Conservation (phyloP, 2,888 invertebrate species). For the Heliconius ismenius region DNA sequence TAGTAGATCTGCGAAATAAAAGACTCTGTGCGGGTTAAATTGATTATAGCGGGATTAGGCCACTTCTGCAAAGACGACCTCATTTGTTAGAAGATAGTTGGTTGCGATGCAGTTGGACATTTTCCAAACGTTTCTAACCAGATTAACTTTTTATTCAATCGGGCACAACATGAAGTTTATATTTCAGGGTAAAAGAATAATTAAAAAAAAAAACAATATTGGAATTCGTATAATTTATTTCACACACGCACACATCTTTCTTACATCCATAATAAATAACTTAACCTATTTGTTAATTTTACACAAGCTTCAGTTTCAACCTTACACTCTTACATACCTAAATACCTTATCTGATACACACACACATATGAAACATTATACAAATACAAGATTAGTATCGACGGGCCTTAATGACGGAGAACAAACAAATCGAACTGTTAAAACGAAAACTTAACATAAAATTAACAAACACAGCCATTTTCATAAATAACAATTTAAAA, state of each 20-base stretch:
- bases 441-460: constrained; percentile 82
- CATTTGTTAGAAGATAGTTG: constrained; percentile 55
- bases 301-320: constrained; percentile 82
- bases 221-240: constrained; percentile 60
- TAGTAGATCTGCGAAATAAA: constrained; percentile 24
- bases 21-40: constrained; percentile 34
- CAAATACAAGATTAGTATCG: constrained; percentile 38
- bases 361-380: constrained; percentile 28
- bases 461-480: constrained; percentile 80
- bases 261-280: constrained; percentile 71
- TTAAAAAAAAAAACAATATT: constrained; percentile 49
- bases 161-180: constrained; percentile 44
- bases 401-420: constrained; percentile 76
- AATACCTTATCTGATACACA: constrained; percentile 42
- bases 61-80: constrained; percentile 49
- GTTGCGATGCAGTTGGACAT: constrained; percentile 66
- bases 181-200: constrained; percentile 37
- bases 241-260: constrained; percentile 67
- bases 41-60: constrained; percentile 45
- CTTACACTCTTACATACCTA: constrained; percentile 52
- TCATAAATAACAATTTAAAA: constrained; percentile 66
- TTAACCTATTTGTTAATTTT: constrained; percentile 79
- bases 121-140: constrained; percentile 58
- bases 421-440: constrained; percentile 61
- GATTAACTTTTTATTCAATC: constrained; percentile 52